Evolutionary conservation across 2,888 invertebrate genomes (phyloP).

Genomic region (Lepidocyrtoides sp.): DNA sequence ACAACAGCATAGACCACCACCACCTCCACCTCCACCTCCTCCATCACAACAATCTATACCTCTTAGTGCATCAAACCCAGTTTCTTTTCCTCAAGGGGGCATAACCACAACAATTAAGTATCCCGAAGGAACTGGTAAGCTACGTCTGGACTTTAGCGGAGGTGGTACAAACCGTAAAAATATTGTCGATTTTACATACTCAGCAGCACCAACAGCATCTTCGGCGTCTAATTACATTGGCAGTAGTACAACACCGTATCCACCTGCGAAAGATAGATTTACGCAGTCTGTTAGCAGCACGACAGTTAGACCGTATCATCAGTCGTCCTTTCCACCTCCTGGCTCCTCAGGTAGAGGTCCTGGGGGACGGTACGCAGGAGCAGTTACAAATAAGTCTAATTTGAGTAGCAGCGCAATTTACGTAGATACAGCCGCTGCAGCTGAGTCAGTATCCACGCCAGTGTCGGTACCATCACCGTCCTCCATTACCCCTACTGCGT

Average conservation of each 20-base stretch:
- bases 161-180: conserved; percentile 68
- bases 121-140: conserved; percentile 79
- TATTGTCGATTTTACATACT: conserved; percentile 81
- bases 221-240: conserved; percentile 57
- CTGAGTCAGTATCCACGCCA: conserved; percentile 78
- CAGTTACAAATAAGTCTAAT: conserved; percentile 82
- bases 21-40: conserved; percentile 15
- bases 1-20: conserved; percentile 61
- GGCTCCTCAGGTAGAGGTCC: conserved; percentile 56
- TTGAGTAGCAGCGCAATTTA: conserved; percentile 81
- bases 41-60: not conserved
- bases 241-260: conserved; percentile 76
- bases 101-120: conserved; percentile 81
- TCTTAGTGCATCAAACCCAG: conserved; percentile 54
- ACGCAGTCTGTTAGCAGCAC: conserved; percentile 76
- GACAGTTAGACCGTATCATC: conserved; percentile 66
- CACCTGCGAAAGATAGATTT: conserved; percentile 75
- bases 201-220: conserved; percentile 68
- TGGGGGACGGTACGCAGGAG: conserved; percentile 76
- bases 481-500: conserved; percentile 62
- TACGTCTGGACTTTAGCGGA: conserved; percentile 72
- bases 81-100: conserved; percentile 70
- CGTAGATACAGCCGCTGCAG: conserved; percentile 80
- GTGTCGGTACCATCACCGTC: conserved; percentile 76
- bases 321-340: conserved; percentile 66